Evolutionary conservation across 2,888 invertebrate genomes (phyloP), one percentile per base, ranked within the genome.

Genomic region (Amphipoea lucens): DNA sequence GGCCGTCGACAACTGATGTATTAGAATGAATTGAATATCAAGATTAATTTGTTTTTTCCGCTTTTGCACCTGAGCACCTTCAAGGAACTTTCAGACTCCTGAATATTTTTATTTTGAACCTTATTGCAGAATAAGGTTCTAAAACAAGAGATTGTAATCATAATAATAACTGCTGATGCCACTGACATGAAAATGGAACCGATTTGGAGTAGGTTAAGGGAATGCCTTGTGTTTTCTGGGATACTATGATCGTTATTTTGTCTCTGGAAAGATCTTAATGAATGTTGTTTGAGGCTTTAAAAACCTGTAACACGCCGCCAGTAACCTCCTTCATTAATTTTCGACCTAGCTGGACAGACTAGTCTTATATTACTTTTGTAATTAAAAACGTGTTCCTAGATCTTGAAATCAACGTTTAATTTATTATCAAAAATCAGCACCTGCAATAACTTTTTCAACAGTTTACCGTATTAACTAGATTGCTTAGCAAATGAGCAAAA

Each of bases 401-500:
- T 68, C 40, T 57, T 14, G 17, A 57, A 68, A 67, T 67, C 29
- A 45, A 78, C 57, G 70, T 63, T 63, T 42, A 82, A 63, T 36
- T 45, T 48, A 62, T 40, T 74, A 76, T 68, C 54, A 29, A 71
- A 76, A 87, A 79, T 77, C 63, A 66, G 54, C 87, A 87, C 87
- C 81, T 87, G 85, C 81, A 84, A 84, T 77, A 84, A 87, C 79
- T 84, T 78, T 76, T 69, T 57, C 14, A 83, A 65, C 36, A 72
- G 87, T 84, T 72, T 63, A 87, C 85, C 68, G 85, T 85, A 87
- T 73, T 74, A 75, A 63, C 60, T 20, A 66, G 69, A 17, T 66
- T 70, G 87, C 74, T 87, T 88, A 42, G 63, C 67, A 74, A 79
- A 76, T 54, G 77, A 79, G 83, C 75, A 88, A 88, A 77, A 76